Evolutionary conservation across 2,888 invertebrate genomes (phyloP).

Genomic region (Meghimatium bilineatum): DNA sequence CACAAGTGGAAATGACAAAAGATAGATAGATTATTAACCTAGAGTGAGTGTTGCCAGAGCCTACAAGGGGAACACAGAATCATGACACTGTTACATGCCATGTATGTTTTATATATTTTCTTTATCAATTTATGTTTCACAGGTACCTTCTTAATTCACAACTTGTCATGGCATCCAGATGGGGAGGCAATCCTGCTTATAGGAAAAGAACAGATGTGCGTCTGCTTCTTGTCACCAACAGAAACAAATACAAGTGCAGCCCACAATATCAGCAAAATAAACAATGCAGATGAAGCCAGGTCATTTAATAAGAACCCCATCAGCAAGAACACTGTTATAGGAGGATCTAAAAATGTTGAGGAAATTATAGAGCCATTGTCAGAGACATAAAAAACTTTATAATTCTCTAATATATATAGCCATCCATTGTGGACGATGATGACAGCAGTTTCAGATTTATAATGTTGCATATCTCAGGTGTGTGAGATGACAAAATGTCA

Average conservation of each 20-base stretch:
- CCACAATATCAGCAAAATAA: constrained; percentile 46
- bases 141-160: constrained; percentile 73
- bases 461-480: no score
- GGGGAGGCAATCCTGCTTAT: constrained; percentile 73
- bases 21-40: no score
- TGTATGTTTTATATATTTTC: no score
- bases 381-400: no score
- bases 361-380: background rate
- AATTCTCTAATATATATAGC: no score
- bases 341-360: background rate
- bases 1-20: no score
- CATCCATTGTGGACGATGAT: no score
- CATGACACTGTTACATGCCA: no score
- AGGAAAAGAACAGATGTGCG: constrained; percentile 76
- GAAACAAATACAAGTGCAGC: constrained; percentile 40
- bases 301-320: background rate
- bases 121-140: constrained; percentile 37
- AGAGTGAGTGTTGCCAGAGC: no score
- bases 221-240: constrained; percentile 70
- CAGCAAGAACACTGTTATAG: background rate
- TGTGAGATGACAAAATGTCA: no score
- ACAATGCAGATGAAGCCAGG: constrained; percentile 13
- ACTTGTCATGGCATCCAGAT: constrained; percentile 74
- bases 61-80: no score
- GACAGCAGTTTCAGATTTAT: no score